Base-by-base conservation (phyloP, 2,888 invertebrate genomes). In the Drosophila maculinotata region DNA sequence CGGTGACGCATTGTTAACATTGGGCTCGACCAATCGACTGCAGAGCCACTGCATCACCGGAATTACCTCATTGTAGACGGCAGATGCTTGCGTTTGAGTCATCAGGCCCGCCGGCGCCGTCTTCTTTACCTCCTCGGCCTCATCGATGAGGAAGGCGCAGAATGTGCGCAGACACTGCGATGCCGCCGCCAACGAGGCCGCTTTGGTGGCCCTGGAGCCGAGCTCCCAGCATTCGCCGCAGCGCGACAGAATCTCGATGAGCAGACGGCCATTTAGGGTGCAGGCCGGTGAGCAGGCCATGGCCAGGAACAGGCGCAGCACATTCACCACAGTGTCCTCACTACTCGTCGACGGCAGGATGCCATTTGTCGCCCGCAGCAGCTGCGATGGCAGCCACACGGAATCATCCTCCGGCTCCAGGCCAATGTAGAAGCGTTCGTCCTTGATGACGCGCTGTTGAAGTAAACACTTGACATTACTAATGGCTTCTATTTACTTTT, bases 321-420 rank as follows among this genome's bases (percentile, higher is more conserved):
- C 86, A 78, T 92, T 91, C 84, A 97, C 97, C 91, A 98, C 97
- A 0, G 96, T 96, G 76, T 98, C 98, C 86, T 98, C 97, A 54
- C 84, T 91, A 73, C 89, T 96, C 92, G 88, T 97, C 94, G 73
- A 95, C 1, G 91, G 90, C 54, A 89, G 74, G 41, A 92, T 90
- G 15, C 91, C 89, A 35, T 96, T 94, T 52, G 98, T 96, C 1
- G 97, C 95, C 73, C 96, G 95, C 31, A 98, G 93, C 57, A 98
- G 93, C 91, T 98, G 98, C 1, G 97, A 96, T 4, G 98, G 97
- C 89, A 98, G 93, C 97, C 98, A 98, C 41, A 97, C 93, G 0
- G 97, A 97, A 92, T 98, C 97, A 90, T 97, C 96, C 92, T 98
- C 97, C 0, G 96, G 96, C 90, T 98, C 98, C 72, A 96, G 94